A percentile compares a stretch with the other conserved stretches of the same genome.
Evolutionary conservation across 2,888 invertebrate species (phyloP).

Genomic region (Phortica magna): DNA sequence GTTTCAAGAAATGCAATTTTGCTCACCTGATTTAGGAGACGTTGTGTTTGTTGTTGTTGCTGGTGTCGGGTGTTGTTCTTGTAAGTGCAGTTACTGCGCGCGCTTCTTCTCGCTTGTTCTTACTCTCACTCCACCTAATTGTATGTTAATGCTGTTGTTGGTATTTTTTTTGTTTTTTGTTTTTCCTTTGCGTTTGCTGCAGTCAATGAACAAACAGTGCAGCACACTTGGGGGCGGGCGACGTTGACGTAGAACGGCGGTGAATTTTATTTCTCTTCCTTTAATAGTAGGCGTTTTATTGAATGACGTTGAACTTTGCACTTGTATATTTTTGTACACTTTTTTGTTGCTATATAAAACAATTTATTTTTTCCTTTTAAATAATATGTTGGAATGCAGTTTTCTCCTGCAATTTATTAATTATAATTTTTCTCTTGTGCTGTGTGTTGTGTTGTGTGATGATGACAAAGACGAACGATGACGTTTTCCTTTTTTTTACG

Average conservation of each 20-base stretch:
- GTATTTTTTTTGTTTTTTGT: neutral
- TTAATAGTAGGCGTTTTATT: constrained; percentile 14
- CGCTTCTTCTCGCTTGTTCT: neutral
- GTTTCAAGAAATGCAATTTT: neutral
- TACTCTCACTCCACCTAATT: neutral
- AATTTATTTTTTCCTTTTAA: constrained; percentile 1
- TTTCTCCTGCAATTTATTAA: constrained; percentile 5
- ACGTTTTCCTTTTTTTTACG: constrained; percentile 23
- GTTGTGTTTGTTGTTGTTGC: constrained; percentile 4
- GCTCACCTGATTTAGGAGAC: constrained; percentile 9
- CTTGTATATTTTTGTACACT: constrained; percentile 13
- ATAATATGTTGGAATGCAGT: neutral
- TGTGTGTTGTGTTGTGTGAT: constrained; percentile 17
- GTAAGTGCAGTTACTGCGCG: neutral
- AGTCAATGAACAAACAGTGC: constrained; percentile 2
- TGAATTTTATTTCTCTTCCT: constrained; percentile 6
- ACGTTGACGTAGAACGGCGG: constrained; percentile 2
- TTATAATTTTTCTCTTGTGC: constrained; percentile 6
- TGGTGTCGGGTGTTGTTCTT: constrained; percentile 14
- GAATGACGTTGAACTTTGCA: constrained; percentile 23
- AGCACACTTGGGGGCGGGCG: neutral
- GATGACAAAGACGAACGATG: constrained; percentile 21
- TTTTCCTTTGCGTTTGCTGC: constrained; percentile 15
- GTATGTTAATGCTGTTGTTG: neutral
- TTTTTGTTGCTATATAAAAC: neutral